A percentile compares a stretch with the other conserved stretches of the same genome.
Evolutionary conservation across 2,888 invertebrate species (phyloP).

Genomic region (Choristoneura rosaceana): DNA sequence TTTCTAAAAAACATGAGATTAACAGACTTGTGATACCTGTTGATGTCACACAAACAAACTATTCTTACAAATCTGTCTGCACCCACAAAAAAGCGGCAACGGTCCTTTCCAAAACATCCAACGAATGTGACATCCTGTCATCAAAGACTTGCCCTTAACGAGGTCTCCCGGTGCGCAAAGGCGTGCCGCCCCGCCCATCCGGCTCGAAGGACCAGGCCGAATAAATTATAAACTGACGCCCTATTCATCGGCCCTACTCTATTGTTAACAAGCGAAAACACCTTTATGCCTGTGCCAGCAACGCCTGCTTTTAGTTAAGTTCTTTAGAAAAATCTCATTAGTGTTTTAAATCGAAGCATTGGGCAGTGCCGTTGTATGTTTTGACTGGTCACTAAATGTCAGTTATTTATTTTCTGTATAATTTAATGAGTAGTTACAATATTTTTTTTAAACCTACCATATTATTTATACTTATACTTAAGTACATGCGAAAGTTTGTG

Average conservation of each 20-base stretch:
- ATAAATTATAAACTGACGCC: constrained; percentile 65
- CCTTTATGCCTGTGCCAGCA: constrained; percentile 21
- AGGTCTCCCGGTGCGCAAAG: constrained; percentile 64
- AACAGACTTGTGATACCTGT: neutral
- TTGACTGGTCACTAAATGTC: neutral
- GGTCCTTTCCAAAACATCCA: constrained; percentile 34
- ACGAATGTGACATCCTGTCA: constrained; percentile 50
- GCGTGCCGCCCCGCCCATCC: constrained; percentile 72
- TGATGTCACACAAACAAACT: neutral
- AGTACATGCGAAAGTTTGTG: no score
- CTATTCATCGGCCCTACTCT: constrained; percentile 48
- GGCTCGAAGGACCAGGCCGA: constrained; percentile 61
- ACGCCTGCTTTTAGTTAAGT: constrained; percentile 27
- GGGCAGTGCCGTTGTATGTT: neutral
- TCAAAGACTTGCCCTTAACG: constrained; percentile 57
- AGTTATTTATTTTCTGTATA: no score
- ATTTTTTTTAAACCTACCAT: no score
- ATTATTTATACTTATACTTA: no score
- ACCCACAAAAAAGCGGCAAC: constrained; percentile 27
- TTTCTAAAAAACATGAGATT: neutral
- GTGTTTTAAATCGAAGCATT: constrained; percentile 14
- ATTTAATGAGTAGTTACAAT: no score
- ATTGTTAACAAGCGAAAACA: constrained; percentile 39
- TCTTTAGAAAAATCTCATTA: constrained; percentile 32
- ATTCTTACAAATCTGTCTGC: neutral